Percentiles rank a stretch among this genome's conserved stretches.
phyloP scores from a whole-genome alignment of 2,113 vertebrate genomes.

The Barnardius zonarius region DNA sequence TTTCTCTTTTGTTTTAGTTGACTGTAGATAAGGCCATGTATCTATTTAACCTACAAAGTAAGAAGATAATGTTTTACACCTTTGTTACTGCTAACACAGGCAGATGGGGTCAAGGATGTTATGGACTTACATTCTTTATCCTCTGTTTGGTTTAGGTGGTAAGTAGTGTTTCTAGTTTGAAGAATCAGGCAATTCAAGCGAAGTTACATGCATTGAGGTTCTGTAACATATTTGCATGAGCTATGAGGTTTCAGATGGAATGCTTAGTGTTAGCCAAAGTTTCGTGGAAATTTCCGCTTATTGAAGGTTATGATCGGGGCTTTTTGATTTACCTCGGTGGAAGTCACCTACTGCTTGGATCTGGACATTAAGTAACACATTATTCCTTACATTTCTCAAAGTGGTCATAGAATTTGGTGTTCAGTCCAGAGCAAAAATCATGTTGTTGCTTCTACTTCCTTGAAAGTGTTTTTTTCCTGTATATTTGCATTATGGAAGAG shows the following conservation, averaged over 20 bases:
- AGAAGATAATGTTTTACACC: neutral
- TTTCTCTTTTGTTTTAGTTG: neutral
- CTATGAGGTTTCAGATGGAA: neutral
- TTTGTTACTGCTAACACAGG: neutral
- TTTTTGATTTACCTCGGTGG: neutral
- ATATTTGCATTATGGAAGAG: neutral
- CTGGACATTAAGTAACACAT: neutral
- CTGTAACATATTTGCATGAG: accelerated
- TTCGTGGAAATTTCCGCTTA: neutral
- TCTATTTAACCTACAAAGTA: neutral
- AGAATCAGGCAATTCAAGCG: neutral
- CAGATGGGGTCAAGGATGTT: neutral
- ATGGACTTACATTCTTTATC: neutral
- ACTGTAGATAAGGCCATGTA: neutral
- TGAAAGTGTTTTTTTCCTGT: neutral
- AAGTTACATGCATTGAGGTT: neutral
- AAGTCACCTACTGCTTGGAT: neutral
- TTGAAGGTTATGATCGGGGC: neutral
- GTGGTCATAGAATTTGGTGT: neutral
- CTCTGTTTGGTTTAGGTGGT: neutral
- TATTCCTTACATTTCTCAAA: neutral
- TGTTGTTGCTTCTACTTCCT: neutral
- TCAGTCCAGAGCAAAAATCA: neutral
- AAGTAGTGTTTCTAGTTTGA: neutral
- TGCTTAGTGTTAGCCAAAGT: neutral